These are phyloP conservation scores for Cathartes aura DNA, from an alignment of 2,113 vertebrate genomes.

Conservation along the genomic window DNA sequence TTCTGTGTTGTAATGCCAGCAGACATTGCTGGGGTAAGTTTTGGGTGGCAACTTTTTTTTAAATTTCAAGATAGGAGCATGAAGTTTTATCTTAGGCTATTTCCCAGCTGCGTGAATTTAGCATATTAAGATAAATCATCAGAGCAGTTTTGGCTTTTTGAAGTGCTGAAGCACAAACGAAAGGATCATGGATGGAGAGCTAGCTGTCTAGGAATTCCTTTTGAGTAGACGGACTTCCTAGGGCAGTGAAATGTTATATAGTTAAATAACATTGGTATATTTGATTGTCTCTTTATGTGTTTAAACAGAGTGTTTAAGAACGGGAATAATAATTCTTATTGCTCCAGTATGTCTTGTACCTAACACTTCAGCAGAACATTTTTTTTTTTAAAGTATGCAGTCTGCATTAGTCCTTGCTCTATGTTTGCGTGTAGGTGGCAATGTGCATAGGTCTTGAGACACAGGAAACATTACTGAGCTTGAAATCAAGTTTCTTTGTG, in stretches of 20 bases:
- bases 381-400: background rate
- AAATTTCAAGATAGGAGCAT: background rate
- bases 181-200: background rate
- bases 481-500: background rate
- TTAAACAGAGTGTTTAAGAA: background rate
- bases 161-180: background rate
- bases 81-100: background rate
- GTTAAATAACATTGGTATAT: background rate
- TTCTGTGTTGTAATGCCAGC: background rate
- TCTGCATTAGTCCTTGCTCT: background rate
- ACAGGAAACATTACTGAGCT: background rate
- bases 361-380: background rate
- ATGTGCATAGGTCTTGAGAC: background rate
- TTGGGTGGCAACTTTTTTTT: background rate
- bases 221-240: background rate
- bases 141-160: constrained; percentile 7
- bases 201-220: background rate
- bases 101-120: background rate
- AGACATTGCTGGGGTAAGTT: background rate
- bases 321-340: background rate
- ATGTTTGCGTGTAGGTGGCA: background rate
- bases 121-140: background rate
- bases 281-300: background rate
- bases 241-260: background rate
- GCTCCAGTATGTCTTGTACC: background rate